Evolutionary conservation across 2,797 vertebrate species (phyloP), one percentile per base, ranked within the genome.

Genomic region (Cottoperca gobio): DNA sequence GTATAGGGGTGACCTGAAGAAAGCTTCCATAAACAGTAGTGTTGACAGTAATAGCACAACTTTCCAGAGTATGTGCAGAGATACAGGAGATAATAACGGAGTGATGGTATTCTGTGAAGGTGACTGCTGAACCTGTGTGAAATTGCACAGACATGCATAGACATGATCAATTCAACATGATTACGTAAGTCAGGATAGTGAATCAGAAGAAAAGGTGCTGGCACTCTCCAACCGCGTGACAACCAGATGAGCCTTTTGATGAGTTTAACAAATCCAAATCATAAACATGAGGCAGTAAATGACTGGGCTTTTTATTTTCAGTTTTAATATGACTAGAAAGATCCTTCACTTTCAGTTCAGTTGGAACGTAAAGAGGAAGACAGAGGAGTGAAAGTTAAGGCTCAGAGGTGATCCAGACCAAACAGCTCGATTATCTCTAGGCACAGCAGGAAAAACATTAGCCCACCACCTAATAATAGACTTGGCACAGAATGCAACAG

Each of bases 1-100:
- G 26, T 63, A 13, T 26, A 48, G 46, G 54, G 53, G 57, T 84
- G 75, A 86, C 70, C 65, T 70, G 24, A 43, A 55, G 46, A 71
- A 55, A 66, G 84, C 73, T 78, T 73, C 57, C 71, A 85, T 90
- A 88, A 93, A 92, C 91, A 92, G 26, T 21, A 16, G 37, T 88
- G 89, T 93, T 93, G 86, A 91, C 78, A 89, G 84, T 93, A 62
- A 91, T 24, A 93, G 74, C 90, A 91, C 6, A 50, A 67, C 74
- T 57, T 81, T 70, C 76, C 75, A 73, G 49, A 67, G 50, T 68
- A 37, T 3, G 31, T 66, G 55, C 58, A 37, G 68, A 67, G 82
- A 90, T 85, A 79, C 79, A 81, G 50, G 49, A 74, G 76, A 88
- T 84, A 89, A 81, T 53, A 50, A 59, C 53, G 46, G 53, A 79